Percentiles rank a stretch among this genome's conserved stretches.
Evolutionary conservation across 2,888 invertebrate genomes (phyloP).

Genomic region (Digitonthophagus gazella): DNA sequence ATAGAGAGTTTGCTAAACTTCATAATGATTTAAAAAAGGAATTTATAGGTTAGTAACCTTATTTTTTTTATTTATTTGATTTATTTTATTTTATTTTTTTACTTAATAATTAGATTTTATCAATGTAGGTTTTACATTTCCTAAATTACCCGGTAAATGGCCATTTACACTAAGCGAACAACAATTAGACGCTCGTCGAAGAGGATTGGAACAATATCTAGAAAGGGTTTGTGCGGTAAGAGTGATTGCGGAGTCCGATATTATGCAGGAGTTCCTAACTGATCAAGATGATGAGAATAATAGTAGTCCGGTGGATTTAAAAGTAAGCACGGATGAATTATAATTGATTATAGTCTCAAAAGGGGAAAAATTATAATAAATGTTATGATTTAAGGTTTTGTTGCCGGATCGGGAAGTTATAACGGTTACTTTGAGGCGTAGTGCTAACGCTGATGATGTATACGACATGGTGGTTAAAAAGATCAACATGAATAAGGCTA

Average conservation of each 20-base stretch:
- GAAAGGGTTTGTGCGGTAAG: conserved; percentile 98
- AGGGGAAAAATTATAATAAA: neutral
- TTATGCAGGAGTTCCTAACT: conserved; percentile 96
- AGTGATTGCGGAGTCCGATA: conserved; percentile 95
- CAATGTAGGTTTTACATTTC: conserved; percentile 88
- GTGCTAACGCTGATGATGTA: conserved; percentile 87
- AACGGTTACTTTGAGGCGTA: conserved; percentile 84
- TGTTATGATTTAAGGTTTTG: conserved; percentile 57
- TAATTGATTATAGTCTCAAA: neutral
- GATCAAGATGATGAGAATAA: conserved; percentile 82
- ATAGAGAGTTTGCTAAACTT: conserved; percentile 90
- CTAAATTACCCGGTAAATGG: conserved; percentile 98
- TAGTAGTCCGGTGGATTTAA: conserved; percentile 69
- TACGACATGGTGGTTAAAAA: conserved; percentile 84
- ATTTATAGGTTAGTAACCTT: conserved; percentile 66
- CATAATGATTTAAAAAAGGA: conserved; percentile 89
- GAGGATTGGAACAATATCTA: conserved; percentile 95
- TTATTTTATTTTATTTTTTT: conserved; percentile 1
- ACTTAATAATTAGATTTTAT: too few relatives aligned
- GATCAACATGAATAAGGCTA: conserved; percentile 75
- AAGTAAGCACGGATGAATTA: conserved; percentile 49
- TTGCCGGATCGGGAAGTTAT: conserved; percentile 90
- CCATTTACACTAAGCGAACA: conserved; percentile 96
- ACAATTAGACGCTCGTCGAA: conserved; percentile 89
- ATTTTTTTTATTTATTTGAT: conserved; percentile 3